A percentile compares a stretch with the other conserved stretches of the same genome.
phyloP scores from a whole-genome alignment of 2,113 vertebrate species.

The Coregonus clupeaformis region DNA sequence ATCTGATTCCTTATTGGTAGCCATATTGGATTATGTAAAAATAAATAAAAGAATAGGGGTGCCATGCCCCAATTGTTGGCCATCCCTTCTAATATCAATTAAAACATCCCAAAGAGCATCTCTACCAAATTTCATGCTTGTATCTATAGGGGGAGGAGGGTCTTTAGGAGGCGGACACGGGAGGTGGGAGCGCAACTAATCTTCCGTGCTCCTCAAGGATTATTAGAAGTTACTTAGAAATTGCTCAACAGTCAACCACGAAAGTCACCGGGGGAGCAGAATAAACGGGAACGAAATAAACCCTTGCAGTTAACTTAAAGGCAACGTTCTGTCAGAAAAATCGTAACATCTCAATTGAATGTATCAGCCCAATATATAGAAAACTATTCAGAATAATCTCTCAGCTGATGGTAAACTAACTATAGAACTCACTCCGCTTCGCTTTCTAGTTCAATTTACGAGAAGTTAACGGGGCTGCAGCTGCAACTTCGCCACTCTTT shows the following conservation, averaged over 20 bases:
- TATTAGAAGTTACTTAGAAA: conserved; percentile 12
- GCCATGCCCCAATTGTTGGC: not conserved
- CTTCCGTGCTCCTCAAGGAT: not conserved
- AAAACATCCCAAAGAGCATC: not conserved
- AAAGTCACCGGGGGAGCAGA: not conserved
- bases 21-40: not conserved
- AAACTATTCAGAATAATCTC: not conserved
- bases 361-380: not conserved
- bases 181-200: not conserved
- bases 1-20: not conserved
- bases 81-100: not conserved
- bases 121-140: not conserved
- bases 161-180: conserved; percentile 17
- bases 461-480: not conserved
- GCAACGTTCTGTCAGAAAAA: not conserved
- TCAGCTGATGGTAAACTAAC: not conserved
- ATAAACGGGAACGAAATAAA: not conserved
- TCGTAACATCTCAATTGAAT: not conserved
- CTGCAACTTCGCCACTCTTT: conserved; percentile 9
- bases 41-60: not conserved
- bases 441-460: not conserved
- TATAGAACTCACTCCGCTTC: not conserved
- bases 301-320: not conserved
- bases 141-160: conserved; percentile 32
- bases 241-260: not conserved